A percentile compares a stretch with the other conserved stretches of the same genome.
Conservation (phyloP, 2,888 invertebrate genomes). For the Choristoneura rosaceana region DNA sequence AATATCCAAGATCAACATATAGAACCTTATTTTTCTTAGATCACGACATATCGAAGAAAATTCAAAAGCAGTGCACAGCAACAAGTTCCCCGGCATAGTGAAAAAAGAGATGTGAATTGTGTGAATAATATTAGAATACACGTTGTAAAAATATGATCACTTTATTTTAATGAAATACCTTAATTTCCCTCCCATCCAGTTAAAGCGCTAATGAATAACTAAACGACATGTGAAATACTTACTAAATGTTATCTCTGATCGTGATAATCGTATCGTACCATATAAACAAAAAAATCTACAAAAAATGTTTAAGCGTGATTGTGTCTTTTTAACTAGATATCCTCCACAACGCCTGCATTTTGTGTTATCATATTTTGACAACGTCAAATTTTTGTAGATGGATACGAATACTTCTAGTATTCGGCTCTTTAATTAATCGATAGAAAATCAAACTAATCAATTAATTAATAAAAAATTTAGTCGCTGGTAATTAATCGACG, state of each 20-base stretch:
- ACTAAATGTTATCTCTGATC: no score
- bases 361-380: neutral
- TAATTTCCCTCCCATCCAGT: neutral
- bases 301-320: neutral
- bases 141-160: neutral
- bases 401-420: neutral
- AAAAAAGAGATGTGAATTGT: neutral
- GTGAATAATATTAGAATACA: neutral
- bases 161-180: neutral
- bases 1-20: neutral
- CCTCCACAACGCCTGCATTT: neutral
- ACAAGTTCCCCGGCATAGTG: neutral
- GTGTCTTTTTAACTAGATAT: neutral
- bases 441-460: no score
- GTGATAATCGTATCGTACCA: no score
- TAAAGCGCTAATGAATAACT: neutral
- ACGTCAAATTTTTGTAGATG: neutral
- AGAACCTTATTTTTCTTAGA: neutral
- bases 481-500: no score
- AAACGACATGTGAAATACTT: neutral
- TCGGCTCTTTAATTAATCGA: neutral
- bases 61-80: neutral
- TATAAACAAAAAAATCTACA: neutral
- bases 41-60: neutral
- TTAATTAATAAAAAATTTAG: no score